These are phyloP conservation scores for Schlechtendalia chinensis DNA, from an alignment of 1,140 invertebrate species.

Conservation along the genomic window DNA sequence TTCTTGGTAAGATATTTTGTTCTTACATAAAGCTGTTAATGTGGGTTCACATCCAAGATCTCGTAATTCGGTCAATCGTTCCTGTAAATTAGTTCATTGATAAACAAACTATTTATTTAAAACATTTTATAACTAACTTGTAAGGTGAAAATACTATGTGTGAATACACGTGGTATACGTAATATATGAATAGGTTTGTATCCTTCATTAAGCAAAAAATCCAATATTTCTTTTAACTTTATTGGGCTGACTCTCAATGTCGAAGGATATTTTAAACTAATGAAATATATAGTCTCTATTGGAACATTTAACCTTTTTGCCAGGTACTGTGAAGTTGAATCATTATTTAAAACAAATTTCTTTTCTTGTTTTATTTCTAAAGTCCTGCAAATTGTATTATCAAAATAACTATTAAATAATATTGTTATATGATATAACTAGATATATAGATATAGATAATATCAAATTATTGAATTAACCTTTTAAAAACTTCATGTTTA, in stretches of 20 bases:
- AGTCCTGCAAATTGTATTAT: not conserved
- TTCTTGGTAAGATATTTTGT: conserved; percentile 38
- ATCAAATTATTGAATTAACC: not conserved
- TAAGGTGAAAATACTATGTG: conserved; percentile 38
- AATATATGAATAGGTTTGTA: not conserved
- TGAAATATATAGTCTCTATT: not conserved
- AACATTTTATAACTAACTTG: conserved; percentile 6
- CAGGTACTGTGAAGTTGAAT: conserved; percentile 38
- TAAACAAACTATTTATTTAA: not conserved
- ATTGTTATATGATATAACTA: not conserved
- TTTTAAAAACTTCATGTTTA: conserved; percentile 4
- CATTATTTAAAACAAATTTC: conserved; percentile 1
- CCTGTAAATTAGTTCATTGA: conserved; percentile 1
- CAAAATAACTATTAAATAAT: not conserved
- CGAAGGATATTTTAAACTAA: conserved; percentile 38
- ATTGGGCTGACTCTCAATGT: conserved; percentile 36
- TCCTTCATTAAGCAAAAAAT: conserved; percentile 29
- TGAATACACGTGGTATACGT: conserved; percentile 27
- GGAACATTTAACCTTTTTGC: conserved; percentile 25
- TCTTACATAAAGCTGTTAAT: conserved; percentile 17
- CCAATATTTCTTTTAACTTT: conserved; percentile 32
- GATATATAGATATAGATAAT: no score
- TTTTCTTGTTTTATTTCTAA: conserved; percentile 27
- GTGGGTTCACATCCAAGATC: conserved; percentile 22
- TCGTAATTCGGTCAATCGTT: conserved; percentile 28